A percentile compares a stretch with the other conserved stretches of the same genome.
These are phyloP conservation scores for Tiphia femorata DNA, from an alignment of 2,888 invertebrate genomes.

Conservation along the genomic window DNA sequence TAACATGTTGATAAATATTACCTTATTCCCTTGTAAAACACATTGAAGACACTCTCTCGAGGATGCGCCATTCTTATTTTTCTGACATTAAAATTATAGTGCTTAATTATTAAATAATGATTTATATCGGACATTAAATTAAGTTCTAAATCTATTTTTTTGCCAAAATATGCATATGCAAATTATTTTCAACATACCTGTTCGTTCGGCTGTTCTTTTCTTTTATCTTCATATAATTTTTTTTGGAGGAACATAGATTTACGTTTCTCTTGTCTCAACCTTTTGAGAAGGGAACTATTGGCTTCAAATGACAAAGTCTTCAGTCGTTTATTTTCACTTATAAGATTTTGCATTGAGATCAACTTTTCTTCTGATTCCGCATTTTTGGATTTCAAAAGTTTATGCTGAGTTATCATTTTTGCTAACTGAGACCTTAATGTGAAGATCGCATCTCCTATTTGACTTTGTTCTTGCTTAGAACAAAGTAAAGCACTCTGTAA, in stretches of 20 bases:
- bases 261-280: slow-evolving; percentile 48
- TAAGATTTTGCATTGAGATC: slow-evolving; percentile 41
- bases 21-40: slow-evolving; percentile 52
- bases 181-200: slow-evolving; percentile 36
- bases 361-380: slow-evolving; percentile 50
- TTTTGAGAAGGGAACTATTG: slow-evolving; percentile 49
- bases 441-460: slow-evolving; percentile 55
- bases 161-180: background rate
- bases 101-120: too few relatives aligned
- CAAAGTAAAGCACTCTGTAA: slow-evolving; percentile 42
- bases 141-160: background rate
- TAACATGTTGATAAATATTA: slow-evolving; percentile 20
- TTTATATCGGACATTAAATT: slow-evolving; percentile 30
- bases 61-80: slow-evolving; percentile 40
- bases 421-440: slow-evolving; percentile 49
- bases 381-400: slow-evolving; percentile 49
- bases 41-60: slow-evolving; percentile 47
- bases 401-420: slow-evolving; percentile 57
- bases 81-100: too few relatives aligned
- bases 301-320: slow-evolving; percentile 47
- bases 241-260: slow-evolving; percentile 41
- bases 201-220: slow-evolving; percentile 20
- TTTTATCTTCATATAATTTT: slow-evolving; percentile 40
- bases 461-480: slow-evolving; percentile 50
- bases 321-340: slow-evolving; percentile 50